phyloP scores from a whole-genome alignment of 2,113 vertebrate species.

The Pangasianodon hypophthalmus region DNA sequence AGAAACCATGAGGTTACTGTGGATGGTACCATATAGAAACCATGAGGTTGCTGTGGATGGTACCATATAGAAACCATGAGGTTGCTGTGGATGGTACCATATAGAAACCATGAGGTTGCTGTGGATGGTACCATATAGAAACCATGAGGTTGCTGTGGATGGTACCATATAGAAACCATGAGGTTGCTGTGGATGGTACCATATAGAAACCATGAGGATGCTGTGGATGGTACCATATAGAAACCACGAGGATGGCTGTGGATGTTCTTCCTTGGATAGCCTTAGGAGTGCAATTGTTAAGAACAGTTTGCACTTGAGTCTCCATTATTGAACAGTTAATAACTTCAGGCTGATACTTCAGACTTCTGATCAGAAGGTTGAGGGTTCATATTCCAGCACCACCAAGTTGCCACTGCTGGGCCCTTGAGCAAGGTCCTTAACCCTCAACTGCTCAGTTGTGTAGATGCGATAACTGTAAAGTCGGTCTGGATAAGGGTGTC shows the following conservation, averaged over 20 bases:
- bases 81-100: not conserved
- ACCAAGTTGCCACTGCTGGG: no score
- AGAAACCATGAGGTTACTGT: not conserved
- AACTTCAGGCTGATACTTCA: not conserved
- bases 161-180: no score
- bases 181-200: not conserved
- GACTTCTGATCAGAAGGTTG: not conserved
- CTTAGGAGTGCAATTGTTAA: not conserved
- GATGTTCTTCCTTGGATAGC: not conserved
- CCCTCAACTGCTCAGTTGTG: no score
- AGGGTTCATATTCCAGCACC: no score
- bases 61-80: no score
- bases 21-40: not conserved
- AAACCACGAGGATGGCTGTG: not conserved
- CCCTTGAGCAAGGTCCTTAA: no score
- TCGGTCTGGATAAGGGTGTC: no score
- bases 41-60: no score
- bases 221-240: not conserved
- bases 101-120: not conserved
- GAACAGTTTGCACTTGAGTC: not conserved
- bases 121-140: not conserved
- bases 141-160: no score
- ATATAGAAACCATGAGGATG: not conserved
- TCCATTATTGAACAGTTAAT: not conserved
- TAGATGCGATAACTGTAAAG: no score